A percentile compares a stretch with the other conserved stretches of the same genome.
Evolutionary conservation across 2,888 invertebrate species (phyloP).

Genomic region (Pristionchus entomophagus): DNA sequence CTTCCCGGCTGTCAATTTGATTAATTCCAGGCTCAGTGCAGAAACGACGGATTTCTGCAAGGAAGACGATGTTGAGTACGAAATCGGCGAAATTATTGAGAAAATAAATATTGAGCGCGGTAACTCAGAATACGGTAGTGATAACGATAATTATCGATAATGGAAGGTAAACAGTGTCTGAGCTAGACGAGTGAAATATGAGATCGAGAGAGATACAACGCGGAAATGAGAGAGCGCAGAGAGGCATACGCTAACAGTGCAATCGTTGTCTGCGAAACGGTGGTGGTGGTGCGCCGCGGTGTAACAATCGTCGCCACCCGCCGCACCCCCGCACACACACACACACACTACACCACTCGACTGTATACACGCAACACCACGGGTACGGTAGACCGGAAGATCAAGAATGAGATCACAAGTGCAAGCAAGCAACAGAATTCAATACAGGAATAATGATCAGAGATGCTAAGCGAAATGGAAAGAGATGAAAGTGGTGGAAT

Average conservation of each 20-base stretch:
- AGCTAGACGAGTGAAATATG: no score
- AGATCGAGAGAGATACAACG: neutral
- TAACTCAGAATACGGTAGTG: no score
- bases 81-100: no score
- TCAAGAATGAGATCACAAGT: neutral
- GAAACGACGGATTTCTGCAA: neutral
- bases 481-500: no score
- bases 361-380: neutral
- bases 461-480: no score
- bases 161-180: no score
- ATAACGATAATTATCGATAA: no score
- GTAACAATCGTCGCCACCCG: conserved; percentile 26
- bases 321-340: neutral
- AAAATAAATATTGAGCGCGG: no score
- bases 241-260: neutral
- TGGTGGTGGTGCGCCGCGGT: neutral
- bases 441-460: no score
- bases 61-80: no score
- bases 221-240: neutral
- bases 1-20: neutral
- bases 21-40: neutral
- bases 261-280: neutral
- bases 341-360: neutral
- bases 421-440: no score
- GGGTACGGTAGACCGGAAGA: conserved; percentile 20